phyloP scores from a whole-genome alignment of 2,113 vertebrate genomes.

The Ramphastos sulfuratus region DNA sequence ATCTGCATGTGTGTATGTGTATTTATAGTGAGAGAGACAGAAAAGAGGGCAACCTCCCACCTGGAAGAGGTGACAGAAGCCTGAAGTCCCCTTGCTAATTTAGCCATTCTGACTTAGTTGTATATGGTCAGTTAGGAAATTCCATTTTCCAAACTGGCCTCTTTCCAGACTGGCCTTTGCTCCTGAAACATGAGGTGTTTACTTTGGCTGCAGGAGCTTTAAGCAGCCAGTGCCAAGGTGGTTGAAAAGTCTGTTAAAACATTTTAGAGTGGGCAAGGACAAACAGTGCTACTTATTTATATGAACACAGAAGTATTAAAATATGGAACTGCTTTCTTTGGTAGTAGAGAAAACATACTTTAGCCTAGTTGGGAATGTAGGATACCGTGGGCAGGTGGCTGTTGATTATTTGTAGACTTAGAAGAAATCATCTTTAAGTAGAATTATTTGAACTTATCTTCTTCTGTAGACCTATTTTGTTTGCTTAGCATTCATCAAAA shows the following conservation, averaged over 20 bases:
- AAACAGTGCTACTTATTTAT: background rate
- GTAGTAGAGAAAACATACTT: background rate
- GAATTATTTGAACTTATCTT: background rate
- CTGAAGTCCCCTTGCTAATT: constrained; percentile 37
- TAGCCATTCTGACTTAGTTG: constrained; percentile 19
- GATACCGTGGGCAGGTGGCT: background rate
- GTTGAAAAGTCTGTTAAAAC: constrained; percentile 39
- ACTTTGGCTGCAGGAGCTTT: constrained; percentile 44
- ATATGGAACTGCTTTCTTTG: background rate
- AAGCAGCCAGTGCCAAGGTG: constrained; percentile 36
- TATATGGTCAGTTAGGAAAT: constrained; percentile 38
- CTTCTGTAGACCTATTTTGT: background rate
- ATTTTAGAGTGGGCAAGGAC: background rate
- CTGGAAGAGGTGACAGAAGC: constrained; percentile 32
- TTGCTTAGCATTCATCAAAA: background rate
- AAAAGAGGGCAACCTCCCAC: background rate
- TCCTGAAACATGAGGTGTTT: constrained; percentile 38
- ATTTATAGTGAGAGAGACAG: background rate
- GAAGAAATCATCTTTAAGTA: background rate
- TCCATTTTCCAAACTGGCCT: constrained; percentile 17
- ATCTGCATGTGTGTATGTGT: background rate
- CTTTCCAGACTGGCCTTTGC: constrained; percentile 45
- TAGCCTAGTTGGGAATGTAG: background rate
- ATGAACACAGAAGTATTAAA: background rate
- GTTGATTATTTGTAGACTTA: background rate